phyloP scores from a whole-genome alignment of 35 echinoderm and acorn worm species.

The Heliocidaris erythrogramma region DNA sequence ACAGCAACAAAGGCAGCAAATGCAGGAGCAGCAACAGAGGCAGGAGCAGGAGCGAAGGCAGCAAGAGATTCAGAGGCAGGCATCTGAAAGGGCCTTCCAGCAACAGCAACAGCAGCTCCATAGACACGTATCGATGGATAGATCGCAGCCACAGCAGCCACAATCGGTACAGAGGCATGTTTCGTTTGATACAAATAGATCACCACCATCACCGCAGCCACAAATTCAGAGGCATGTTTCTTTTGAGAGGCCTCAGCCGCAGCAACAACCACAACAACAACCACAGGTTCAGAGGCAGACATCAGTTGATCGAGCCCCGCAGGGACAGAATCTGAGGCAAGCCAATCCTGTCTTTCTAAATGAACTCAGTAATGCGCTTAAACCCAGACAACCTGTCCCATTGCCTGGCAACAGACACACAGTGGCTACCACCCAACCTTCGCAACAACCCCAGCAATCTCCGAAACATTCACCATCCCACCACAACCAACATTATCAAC shows the following conservation, averaged over 20 bases:
- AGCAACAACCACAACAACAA: neutral
- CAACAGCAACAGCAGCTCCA: neutral
- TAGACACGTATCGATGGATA: neutral
- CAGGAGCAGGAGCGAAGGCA: neutral
- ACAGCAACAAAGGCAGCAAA: neutral
- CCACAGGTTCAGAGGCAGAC: conserved; percentile 15
- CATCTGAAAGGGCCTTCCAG: too few relatives aligned
- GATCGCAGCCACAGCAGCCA: neutral
- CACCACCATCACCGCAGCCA: neutral
- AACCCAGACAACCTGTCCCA: conserved; percentile 33
- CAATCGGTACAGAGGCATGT: neutral
- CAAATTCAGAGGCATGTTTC: conserved; percentile 16
- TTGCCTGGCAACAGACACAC: conserved; percentile 26
- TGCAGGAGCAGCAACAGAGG: neutral
- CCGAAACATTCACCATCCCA: neutral
- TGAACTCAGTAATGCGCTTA: conserved; percentile 46
- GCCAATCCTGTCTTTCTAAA: conserved; percentile 52
- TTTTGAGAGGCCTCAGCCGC: conserved; percentile 4
- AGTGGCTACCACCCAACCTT: conserved; percentile 34
- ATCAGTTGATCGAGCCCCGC: conserved; percentile 6
- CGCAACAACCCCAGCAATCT: neutral
- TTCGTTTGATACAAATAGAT: neutral
- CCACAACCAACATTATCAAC: conserved; percentile 33
- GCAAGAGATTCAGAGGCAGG: neutral
- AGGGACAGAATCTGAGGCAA: conserved; percentile 45